A percentile compares a stretch with the other conserved stretches of the same genome.
phyloP scores from a whole-genome alignment of 2,888 invertebrate species.

The Baronia brevicornis region DNA sequence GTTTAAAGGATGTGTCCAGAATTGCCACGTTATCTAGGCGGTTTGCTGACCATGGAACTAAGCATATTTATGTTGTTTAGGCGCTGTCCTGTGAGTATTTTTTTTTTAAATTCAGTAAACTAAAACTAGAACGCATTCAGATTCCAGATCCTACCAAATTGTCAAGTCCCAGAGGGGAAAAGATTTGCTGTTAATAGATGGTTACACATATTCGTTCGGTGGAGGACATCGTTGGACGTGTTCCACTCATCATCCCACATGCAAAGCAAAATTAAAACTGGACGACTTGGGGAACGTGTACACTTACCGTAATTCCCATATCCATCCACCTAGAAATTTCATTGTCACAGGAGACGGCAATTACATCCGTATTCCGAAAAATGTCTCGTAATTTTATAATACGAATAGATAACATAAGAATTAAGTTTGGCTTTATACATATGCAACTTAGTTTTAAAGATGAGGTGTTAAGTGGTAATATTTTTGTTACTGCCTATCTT shows the following conservation, averaged over 20 bases:
- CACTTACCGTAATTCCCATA: conserved; percentile 23
- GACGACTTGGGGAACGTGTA: conserved; percentile 23
- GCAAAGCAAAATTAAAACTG: conserved; percentile 29
- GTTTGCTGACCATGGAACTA: too few species aligned
- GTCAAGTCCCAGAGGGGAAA: conserved; percentile 31
- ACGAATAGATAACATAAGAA: too few species aligned
- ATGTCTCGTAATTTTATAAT: too few species aligned
- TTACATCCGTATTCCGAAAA: too few species aligned
- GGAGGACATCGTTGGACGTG: conserved; percentile 37
- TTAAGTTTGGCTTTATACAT: neutral
- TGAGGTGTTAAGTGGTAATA: too few species aligned
- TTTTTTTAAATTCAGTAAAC: neutral
- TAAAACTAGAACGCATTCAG: neutral
- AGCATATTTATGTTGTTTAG: neutral
- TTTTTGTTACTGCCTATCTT: too few species aligned
- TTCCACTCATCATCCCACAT: conserved; percentile 29
- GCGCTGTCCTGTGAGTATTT: neutral
- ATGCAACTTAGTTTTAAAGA: too few species aligned
- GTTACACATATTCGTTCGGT: conserved; percentile 31
- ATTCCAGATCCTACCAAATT: conserved; percentile 17
- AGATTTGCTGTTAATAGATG: conserved; percentile 27
- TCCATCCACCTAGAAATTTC: conserved; percentile 27
- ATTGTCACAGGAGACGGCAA: conserved; percentile 14
- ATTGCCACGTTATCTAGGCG: too few species aligned
- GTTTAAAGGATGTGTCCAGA: too few species aligned